Evolutionary conservation across 2,888 invertebrate species (phyloP), one percentile per base, ranked within the genome.

Genomic region (Caenorhabditis zanzibari): DNA sequence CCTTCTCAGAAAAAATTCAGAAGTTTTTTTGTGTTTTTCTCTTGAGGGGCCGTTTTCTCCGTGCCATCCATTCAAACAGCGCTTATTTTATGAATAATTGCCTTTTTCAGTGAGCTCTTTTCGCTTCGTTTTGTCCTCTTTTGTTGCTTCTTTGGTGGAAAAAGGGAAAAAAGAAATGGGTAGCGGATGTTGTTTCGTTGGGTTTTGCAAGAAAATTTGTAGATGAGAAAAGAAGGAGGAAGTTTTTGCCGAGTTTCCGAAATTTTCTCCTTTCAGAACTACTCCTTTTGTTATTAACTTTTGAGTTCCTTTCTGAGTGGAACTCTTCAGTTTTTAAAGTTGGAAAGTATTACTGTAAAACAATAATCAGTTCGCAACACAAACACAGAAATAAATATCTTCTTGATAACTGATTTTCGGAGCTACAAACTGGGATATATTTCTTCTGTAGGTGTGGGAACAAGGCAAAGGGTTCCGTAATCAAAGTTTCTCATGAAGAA

Each of bases 41-140:
- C 28, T 44, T 14, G 19, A 26, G n/a, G 54, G 14, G 49, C 10
- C 58, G 52, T 59, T 49, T 54, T 68, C 54, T 24, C 6, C 38
- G 41, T 54, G 52, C 41, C 54, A 28, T 58, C 75, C 68, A 76
- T 76, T 77, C 77, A 61, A 77, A 77, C 22, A 44, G 26, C 52
- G 61, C 69, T 69, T 68, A 58, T 77, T 69, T 69, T 77, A 59
- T 69, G 77, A 77, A 77, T 77, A 77, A 69, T 72, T 66, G 72
- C 58, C 79, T 80, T 72, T 79, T 58, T 59, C 54, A 38, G 54
- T 54, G 68, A 68, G 68, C 68, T 38, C 32, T 68, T 69, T 61
- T 38, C 32, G 44, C 22, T 54, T 71, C 68, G 38, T 69, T 32
- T 76, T 47, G 32, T n/a, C 38, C 59, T 58, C 58, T 56, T 56